phyloP scores from a whole-genome alignment of 1,140 invertebrate genomes.

The Penaeus japonicus region DNA sequence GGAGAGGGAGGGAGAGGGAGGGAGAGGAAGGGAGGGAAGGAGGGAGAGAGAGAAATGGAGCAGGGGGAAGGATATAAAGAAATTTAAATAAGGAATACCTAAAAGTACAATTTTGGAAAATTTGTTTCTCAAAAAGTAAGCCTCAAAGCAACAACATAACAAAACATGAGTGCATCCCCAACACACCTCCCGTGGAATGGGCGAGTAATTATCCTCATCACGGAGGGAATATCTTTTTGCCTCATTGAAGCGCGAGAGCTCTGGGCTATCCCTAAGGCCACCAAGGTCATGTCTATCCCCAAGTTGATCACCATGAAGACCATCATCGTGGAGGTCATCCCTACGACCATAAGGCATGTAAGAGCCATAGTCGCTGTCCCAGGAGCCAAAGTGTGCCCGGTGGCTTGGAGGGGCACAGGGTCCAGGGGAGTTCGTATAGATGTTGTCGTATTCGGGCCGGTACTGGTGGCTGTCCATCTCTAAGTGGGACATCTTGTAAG shows the following conservation, averaged over 20 bases:
- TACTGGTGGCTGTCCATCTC: slow-evolving; percentile 22
- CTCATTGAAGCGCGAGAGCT: slow-evolving; percentile 42
- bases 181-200: slow-evolving; percentile 25
- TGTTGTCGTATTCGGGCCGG: slow-evolving; percentile 40
- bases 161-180: no score
- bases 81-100: no score
- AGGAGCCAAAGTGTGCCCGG: slow-evolving; percentile 28
- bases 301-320: neutral
- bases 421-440: slow-evolving; percentile 46
- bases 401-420: slow-evolving; percentile 43
- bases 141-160: neutral
- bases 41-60: no score
- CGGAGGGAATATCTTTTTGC: slow-evolving; percentile 35
- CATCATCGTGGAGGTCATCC: slow-evolving; percentile 12
- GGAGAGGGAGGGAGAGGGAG: no score
- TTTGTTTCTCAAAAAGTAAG: no score
- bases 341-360: neutral
- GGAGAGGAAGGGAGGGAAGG: no score
- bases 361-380: neutral
- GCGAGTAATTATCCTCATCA: neutral
- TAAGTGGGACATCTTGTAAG: slow-evolving; percentile 1
- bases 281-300: neutral
- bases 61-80: no score
- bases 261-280: slow-evolving; percentile 14
- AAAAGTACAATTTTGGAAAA: no score